Percentiles rank a stretch among this genome's conserved stretches.
Evolutionary conservation across 23 tunicate genomes (phyloP).

Genomic region (Diplosoma virens): DNA sequence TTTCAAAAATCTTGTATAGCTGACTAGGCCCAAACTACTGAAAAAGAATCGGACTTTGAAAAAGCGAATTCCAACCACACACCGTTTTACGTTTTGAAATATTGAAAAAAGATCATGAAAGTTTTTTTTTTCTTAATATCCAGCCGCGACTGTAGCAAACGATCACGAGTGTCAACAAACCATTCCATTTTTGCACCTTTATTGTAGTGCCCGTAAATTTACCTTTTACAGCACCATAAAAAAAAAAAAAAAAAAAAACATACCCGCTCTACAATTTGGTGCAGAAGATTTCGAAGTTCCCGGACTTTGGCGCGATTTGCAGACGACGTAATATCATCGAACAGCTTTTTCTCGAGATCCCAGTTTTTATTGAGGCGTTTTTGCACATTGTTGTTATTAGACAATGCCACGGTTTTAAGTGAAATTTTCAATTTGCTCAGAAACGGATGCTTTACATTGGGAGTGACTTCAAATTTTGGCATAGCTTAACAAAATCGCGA

Average conservation of each 20-base stretch:
- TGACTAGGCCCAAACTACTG: no score
- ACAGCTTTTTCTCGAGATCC: conserved; percentile 5
- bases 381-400: neutral
- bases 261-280: conserved; percentile 2
- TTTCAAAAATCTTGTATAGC: no score
- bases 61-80: no score
- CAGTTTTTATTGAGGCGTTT: neutral
- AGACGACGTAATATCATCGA: conserved; percentile 8
- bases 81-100: no score
- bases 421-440: conserved; percentile 4
- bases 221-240: neutral
- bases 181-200: no score
- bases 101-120: no score
- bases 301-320: neutral
- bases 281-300: conserved; percentile 6
- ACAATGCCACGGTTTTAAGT: neutral
- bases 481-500: neutral
- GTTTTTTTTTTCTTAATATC: no score
- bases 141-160: no score
- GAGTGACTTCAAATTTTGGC: conserved; percentile 23
- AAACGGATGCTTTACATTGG: conserved; percentile 8
- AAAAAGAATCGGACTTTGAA: no score
- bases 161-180: no score
- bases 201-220: no score
- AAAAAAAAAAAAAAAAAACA: neutral